Percentiles rank a stretch among this genome's conserved stretches.
phyloP scores from a whole-genome alignment of 1,140 invertebrate genomes.

The Lysiphlebus fabarum region DNA sequence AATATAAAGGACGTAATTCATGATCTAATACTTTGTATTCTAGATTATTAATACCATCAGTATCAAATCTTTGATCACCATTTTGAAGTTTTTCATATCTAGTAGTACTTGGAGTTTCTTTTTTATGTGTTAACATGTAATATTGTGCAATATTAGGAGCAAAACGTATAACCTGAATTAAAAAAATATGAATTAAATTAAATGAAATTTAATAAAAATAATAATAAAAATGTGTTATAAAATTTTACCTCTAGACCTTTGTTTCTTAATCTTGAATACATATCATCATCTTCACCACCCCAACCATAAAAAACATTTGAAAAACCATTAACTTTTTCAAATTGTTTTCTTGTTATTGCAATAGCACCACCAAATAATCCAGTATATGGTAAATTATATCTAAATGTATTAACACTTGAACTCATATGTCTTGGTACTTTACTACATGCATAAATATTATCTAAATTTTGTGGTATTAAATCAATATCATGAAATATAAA shows the following conservation, averaged over 20 bases:
- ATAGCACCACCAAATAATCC: slow-evolving; percentile 76
- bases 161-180: slow-evolving; percentile 62
- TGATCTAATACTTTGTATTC: slow-evolving; percentile 50
- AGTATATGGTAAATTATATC: slow-evolving; percentile 74
- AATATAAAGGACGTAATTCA: slow-evolving; percentile 46
- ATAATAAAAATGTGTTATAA: slow-evolving; percentile 14
- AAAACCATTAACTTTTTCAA: slow-evolving; percentile 83
- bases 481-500: slow-evolving; percentile 95
- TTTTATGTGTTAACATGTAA: slow-evolving; percentile 73
- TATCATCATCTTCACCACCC: slow-evolving; percentile 90
- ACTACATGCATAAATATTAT: slow-evolving; percentile 90
- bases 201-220: slow-evolving; percentile 8
- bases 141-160: slow-evolving; percentile 70
- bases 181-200: slow-evolving; percentile 17
- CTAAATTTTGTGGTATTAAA: slow-evolving; percentile 81
- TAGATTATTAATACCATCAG: slow-evolving; percentile 66
- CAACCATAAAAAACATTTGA: slow-evolving; percentile 86
- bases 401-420: slow-evolving; percentile 81
- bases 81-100: slow-evolving; percentile 61
- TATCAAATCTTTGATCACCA: slow-evolving; percentile 58
- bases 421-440: slow-evolving; percentile 87
- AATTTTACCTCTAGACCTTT: slow-evolving; percentile 42
- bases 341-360: slow-evolving; percentile 69
- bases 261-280: slow-evolving; percentile 60
- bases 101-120: slow-evolving; percentile 59